Evolutionary conservation across 2,888 invertebrate genomes (phyloP).

Genomic region (Pomacea canaliculata): DNA sequence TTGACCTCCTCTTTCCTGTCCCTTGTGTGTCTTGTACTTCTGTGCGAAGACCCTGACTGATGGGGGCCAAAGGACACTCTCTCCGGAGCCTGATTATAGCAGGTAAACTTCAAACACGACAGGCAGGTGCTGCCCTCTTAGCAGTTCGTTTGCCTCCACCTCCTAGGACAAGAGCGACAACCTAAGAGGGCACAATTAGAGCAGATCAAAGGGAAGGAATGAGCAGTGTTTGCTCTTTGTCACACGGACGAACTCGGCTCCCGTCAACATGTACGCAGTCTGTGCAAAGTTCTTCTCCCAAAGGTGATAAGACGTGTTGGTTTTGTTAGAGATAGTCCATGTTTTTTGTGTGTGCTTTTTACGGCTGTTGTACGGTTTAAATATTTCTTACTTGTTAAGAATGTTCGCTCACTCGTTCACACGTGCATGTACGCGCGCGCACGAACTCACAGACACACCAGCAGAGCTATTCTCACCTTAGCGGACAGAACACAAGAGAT

Average conservation of each 20-base stretch:
- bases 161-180: conserved; percentile 6
- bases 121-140: conserved; percentile 16
- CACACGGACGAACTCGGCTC: neutral
- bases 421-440: neutral
- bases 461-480: conserved; percentile 3
- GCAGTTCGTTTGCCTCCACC: conserved; percentile 5
- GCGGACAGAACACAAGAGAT: neutral
- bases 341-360: too few relatives aligned
- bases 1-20: too few relatives aligned
- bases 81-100: neutral
- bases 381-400: neutral
- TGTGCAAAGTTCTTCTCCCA: too few relatives aligned
- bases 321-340: too few relatives aligned
- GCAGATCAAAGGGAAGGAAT: conserved; percentile 8
- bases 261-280: neutral
- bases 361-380: too few relatives aligned
- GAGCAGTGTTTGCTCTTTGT: conserved; percentile 7
- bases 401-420: conserved; percentile 2
- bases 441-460: conserved; percentile 5
- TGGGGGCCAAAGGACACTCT: too few relatives aligned
- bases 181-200: conserved; percentile 16
- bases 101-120: conserved; percentile 4
- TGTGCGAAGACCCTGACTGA: too few relatives aligned
- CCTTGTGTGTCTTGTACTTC: too few relatives aligned
- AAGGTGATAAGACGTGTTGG: too few relatives aligned